These are phyloP conservation scores for Cottus gobio DNA, from an alignment of 2,113 vertebrate species.

Conservation along the genomic window DNA sequence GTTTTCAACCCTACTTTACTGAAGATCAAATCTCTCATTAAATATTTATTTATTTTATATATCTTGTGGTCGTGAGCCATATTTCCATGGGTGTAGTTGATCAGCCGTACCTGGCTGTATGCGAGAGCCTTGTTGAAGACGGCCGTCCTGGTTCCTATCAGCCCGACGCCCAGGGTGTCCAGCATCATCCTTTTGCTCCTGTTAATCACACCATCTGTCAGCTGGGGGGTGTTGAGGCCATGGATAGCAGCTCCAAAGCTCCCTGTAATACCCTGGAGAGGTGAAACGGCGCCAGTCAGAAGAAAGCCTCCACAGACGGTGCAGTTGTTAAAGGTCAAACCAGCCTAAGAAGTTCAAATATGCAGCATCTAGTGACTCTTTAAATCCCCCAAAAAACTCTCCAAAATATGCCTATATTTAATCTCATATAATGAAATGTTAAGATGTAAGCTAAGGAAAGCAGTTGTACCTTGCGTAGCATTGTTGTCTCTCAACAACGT, in stretches of 20 bases:
- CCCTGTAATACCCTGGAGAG: slow-evolving; percentile 87
- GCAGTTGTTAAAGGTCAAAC: neutral
- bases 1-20: neutral
- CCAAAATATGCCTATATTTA: neutral
- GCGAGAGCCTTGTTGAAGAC: slow-evolving; percentile 87
- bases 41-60: neutral
- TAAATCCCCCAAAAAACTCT: neutral
- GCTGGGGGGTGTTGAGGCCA: slow-evolving; percentile 81
- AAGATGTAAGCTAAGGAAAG: neutral
- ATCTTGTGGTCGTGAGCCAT: neutral
- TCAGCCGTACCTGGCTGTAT: slow-evolving; percentile 88
- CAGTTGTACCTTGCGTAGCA: slow-evolving; percentile 79
- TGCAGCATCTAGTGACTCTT: neutral
- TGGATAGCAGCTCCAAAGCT: slow-evolving; percentile 90
- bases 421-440: neutral
- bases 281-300: neutral
- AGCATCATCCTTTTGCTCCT: slow-evolving; percentile 96
- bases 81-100: too few relatives aligned
- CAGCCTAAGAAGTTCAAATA: neutral
- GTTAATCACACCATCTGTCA: slow-evolving; percentile 87
- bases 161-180: slow-evolving; percentile 91
- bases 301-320: slow-evolving; percentile 4
- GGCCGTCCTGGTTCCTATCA: slow-evolving; percentile 87
- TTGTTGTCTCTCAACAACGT: slow-evolving; percentile 35
- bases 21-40: neutral